Base-by-base conservation (phyloP, 2,888 invertebrate species). In the Habroteleia sp. region DNA sequence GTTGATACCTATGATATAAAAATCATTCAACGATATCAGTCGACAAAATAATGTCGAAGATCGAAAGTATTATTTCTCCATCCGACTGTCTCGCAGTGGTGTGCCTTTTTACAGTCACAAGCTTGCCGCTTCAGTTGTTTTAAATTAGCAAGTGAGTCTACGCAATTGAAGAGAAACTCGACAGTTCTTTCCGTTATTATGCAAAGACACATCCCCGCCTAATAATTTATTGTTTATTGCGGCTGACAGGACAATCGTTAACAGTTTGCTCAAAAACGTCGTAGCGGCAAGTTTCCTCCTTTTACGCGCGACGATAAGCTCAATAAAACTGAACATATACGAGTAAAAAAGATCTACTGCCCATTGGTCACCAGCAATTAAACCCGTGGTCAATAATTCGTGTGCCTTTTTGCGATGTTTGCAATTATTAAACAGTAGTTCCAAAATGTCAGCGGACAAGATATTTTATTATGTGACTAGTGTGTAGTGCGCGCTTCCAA, bases 81-180 rank as follows among this genome's bases (percentile, higher is more conserved):
- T 41, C 33, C 13, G 60, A 29, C 54, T 27, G n/a, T 62, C 65
- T 60, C 14, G 1, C 7, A 65, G 62, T 56, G 54, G 20, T 31
- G 46, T 58, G 20, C 54, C 69, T 74, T 72, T 75, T 68, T 72
- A 63, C 54, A 33, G 10, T 60, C 37, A 54, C 62, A 41, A 72
- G 52, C 77, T 85, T 85, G 78, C 80, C 87, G 88, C 86, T 88
- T 88, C 88, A 84, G 84, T 87, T 87, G 82, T 69, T 79, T 73
- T 83, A 84, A 87, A 86, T 87, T 80, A 86, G 80, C 80, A 78
- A 83, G 79, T 79, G 72, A 79, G 60, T 78, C 80, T 78, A 79
- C 84, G 82, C 84, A 84, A 86, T 82, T 83, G 79, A 81, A 77
- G 86, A 82, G 86, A 86, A 86, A 86, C 85, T 86, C 81, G 33